Conservation (phyloP, 2,888 invertebrate species). For the Ctena decussata region DNA sequence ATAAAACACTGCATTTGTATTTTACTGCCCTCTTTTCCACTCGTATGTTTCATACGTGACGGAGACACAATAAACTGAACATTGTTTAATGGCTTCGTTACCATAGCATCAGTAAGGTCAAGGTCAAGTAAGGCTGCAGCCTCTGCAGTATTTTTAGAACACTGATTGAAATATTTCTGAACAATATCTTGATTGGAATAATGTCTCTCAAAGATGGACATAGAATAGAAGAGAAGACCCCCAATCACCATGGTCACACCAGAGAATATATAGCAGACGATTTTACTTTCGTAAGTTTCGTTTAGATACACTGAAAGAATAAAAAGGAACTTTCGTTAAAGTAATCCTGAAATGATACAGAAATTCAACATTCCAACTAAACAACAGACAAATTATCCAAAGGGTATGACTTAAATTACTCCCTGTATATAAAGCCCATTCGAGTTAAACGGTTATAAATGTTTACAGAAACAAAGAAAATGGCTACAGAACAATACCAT, state of each 20-base stretch:
- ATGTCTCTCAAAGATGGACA: slow-evolving; percentile 82
- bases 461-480: too few relatives aligned
- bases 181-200: slow-evolving; percentile 83
- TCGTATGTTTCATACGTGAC: slow-evolving; percentile 70
- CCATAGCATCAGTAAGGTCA: slow-evolving; percentile 79
- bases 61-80: slow-evolving; percentile 78
- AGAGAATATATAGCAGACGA: slow-evolving; percentile 82
- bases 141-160: slow-evolving; percentile 79
- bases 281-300: slow-evolving; percentile 67
- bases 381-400: too few relatives aligned
- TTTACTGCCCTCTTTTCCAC: slow-evolving; percentile 73
- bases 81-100: slow-evolving; percentile 78
- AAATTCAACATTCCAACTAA: too few relatives aligned
- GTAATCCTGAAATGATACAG: too few relatives aligned
- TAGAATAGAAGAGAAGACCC: slow-evolving; percentile 80
- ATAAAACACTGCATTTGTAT: slow-evolving; percentile 81
- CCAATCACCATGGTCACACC: slow-evolving; percentile 81
- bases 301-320: slow-evolving; percentile 82
- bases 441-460: too few relatives aligned
- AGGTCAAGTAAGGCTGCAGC: slow-evolving; percentile 82
- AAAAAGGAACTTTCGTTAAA: too few relatives aligned
- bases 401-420: too few relatives aligned
- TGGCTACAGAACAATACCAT: too few relatives aligned
- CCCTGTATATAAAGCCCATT: too few relatives aligned
- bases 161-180: slow-evolving; percentile 79